Evolutionary conservation across 2,797 vertebrate genomes (phyloP).

Genomic region (Fistularia tabacaria): DNA sequence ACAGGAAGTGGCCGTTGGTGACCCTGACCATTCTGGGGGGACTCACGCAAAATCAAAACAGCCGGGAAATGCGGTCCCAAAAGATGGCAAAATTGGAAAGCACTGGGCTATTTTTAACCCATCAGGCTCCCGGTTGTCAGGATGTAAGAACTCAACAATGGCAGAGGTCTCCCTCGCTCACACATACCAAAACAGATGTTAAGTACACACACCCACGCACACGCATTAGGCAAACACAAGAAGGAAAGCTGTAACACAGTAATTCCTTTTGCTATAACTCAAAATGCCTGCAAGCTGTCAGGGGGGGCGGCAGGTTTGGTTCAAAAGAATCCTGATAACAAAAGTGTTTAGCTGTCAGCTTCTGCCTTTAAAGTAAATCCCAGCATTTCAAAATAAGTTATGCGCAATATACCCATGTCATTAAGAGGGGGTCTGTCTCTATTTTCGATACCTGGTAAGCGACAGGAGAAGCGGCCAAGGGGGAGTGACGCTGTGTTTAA

Average conservation of each 20-base stretch:
- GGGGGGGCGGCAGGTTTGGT: conserved; percentile 23
- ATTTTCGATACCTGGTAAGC: conserved; percentile 8
- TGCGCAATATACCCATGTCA: conserved; percentile 22
- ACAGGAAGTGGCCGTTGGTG: conserved; percentile 64
- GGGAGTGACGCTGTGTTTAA: conserved; percentile 4
- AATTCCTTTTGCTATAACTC: conserved; percentile 18
- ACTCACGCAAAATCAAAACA: conserved; percentile 58
- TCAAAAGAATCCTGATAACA: conserved; percentile 50
- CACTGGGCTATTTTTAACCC: conserved; percentile 69
- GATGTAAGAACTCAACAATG: conserved; percentile 68
- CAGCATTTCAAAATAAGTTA: conserved; percentile 17
- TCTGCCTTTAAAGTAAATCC: conserved; percentile 50
- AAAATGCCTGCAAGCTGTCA: conserved; percentile 25
- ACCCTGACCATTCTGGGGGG: conserved; percentile 57
- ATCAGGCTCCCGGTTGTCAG: conserved; percentile 61
- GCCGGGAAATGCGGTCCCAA: conserved; percentile 35
- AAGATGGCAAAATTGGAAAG: conserved; percentile 71
- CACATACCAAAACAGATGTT: conserved; percentile 27
- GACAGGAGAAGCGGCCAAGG: conserved; percentile 26
- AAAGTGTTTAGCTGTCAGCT: conserved; percentile 56
- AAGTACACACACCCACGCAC: conserved; percentile 8
- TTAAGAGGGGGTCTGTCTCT: conserved; percentile 12
- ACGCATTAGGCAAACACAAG: conserved; percentile 15
- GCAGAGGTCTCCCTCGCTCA: conserved; percentile 55
- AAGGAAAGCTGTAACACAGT: conserved; percentile 15